Conservation (phyloP, 2,113 vertebrate species). For the Dicrurus megarhynchus region DNA sequence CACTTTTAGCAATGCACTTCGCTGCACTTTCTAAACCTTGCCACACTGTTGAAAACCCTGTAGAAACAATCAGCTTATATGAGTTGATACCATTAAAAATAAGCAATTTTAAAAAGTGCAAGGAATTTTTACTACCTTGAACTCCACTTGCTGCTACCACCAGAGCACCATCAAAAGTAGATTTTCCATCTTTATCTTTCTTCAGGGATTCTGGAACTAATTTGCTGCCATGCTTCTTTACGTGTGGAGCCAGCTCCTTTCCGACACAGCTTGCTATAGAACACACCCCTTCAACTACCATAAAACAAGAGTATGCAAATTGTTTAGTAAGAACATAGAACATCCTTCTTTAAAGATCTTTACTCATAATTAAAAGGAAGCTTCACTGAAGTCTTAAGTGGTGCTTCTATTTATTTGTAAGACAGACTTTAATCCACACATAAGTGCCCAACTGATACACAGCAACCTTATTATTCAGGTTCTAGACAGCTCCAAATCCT, state of each 20-base stretch:
- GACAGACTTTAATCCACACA: not conserved
- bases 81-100: not conserved
- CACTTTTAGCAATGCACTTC: slow-evolving; percentile 88
- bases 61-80: not conserved
- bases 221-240: slow-evolving; percentile 94
- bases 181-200: slow-evolving; percentile 92
- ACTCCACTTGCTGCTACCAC: slow-evolving; percentile 95
- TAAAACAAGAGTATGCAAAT: not conserved
- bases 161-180: slow-evolving; percentile 91
- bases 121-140: slow-evolving; percentile 81
- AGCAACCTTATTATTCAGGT: not conserved
- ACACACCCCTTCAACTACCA: slow-evolving; percentile 91
- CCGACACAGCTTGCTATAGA: slow-evolving; percentile 86
- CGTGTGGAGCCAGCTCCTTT: slow-evolving; percentile 89
- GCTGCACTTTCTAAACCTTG: slow-evolving; percentile 92
- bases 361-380: not conserved
- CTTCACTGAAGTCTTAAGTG: not conserved
- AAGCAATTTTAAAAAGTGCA: not conserved
- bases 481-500: not conserved
- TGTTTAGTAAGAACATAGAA: not conserved
- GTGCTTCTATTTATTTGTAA: not conserved
- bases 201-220: slow-evolving; percentile 95
- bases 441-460: not conserved
- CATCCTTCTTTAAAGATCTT: not conserved
- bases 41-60: slow-evolving; percentile 97